Base-by-base conservation (phyloP, 92 coral and sea anemone species). In the Phenganax stokvisi region DNA sequence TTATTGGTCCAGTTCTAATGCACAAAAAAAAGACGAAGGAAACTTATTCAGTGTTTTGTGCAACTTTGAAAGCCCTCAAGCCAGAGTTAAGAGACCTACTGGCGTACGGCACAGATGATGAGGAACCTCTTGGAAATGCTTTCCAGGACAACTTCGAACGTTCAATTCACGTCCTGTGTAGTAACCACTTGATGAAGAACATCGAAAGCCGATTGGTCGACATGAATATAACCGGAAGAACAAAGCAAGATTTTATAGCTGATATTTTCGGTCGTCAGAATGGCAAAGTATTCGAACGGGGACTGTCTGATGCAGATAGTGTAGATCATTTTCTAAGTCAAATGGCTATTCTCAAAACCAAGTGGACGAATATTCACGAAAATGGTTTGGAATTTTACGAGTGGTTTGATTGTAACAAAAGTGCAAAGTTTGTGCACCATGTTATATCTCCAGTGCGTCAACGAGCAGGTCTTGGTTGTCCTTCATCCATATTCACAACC, bases 71-170 rank as follows among this genome's bases (percentile, higher is more conserved):
- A 82, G n/a, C 89, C 67, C 72, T 84, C 47, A 62, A 87, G 51
- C 90, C 90, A 0, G 87, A 53, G 13, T 73, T 84, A 75, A 75
- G 71, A 16, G 47, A 62, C 61, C 67, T 84, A 25, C 27, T 87
- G 85, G 90, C 87, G 31, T 82, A 44, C 17, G 85, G 85, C 3
- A 87, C 87, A 74, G 87, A 87, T 80, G 87, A 87, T 57, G 85
- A 87, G 59, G 74, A 87, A 68, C n/a, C 85, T 0, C 54, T 82
- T 15, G 71, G 7, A 7, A 69, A 74, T 28, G 87, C 63, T 12
- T 77, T 87, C 54, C 54, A 56, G 51, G 87, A 87, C 57, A 84
- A 74, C 79, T 87, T 84, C 65, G 74, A 79, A 52, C 5, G 83
- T 0, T 30, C 83, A 10, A 57, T 61, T 20, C 56, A 79, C 53